Evolutionary conservation across 53 echinoderm and acorn worm genomes (phyloP).

Genomic region (Patiria pectinifera): DNA sequence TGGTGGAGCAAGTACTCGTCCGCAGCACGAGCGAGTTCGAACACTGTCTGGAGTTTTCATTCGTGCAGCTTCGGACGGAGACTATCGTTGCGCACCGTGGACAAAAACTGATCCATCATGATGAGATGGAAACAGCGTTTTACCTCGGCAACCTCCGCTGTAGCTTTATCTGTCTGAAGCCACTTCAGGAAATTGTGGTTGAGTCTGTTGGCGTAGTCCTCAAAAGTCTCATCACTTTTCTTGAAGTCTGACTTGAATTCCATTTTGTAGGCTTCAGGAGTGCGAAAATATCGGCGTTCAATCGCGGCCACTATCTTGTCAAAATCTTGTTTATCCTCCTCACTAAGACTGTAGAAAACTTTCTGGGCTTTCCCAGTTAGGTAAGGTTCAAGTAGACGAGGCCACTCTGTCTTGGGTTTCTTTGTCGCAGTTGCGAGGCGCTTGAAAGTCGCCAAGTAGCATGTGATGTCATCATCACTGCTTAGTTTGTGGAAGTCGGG

Average conservation of each 20-base stretch:
- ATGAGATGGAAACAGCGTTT: neutral
- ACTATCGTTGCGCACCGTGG: neutral
- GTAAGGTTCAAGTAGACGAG: neutral
- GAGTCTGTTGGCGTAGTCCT: constrained; percentile 4
- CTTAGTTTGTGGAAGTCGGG: neutral
- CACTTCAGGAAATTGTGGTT: constrained; percentile 4
- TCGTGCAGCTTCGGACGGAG: neutral
- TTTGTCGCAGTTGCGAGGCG: neutral
- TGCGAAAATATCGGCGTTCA: neutral
- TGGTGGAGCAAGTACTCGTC: constrained; percentile 1
- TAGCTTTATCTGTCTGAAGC: constrained; percentile 3
- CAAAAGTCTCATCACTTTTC: constrained; percentile 2
- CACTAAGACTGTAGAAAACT: neutral
- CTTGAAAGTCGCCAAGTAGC: neutral
- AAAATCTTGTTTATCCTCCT: constrained; percentile 19
- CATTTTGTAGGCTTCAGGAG: neutral
- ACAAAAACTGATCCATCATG: constrained; percentile 20
- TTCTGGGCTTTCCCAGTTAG: constrained; percentile 2
- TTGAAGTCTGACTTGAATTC: constrained; percentile 1
- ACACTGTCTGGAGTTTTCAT: neutral
- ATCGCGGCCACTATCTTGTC: too few relatives aligned
- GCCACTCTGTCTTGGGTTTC: neutral
- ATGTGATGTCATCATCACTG: neutral
- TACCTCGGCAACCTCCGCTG: neutral
- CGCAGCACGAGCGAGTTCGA: neutral